Conservation (phyloP, 2,113 vertebrate species). For the Dipodomys ordii region DNA sequence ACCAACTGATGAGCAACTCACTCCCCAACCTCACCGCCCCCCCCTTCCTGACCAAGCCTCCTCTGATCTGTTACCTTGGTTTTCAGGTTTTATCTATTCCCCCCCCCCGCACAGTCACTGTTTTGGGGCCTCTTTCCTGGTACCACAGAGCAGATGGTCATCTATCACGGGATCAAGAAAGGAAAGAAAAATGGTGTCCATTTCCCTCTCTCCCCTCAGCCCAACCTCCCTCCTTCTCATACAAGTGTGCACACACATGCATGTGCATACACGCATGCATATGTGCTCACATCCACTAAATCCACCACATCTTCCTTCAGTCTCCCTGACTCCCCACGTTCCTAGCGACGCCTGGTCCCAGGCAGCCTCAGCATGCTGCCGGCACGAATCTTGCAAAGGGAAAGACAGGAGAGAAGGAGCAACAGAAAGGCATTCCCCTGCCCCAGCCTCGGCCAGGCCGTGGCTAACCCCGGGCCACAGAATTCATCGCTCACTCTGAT, state of each 20-base stretch:
- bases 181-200: background rate
- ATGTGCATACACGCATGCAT: background rate
- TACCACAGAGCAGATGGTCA: background rate
- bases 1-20: background rate
- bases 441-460: background rate
- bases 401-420: background rate
- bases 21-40: too few relatives aligned
- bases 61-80: background rate
- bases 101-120: background rate
- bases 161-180: background rate
- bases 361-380: background rate
- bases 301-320: background rate
- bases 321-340: background rate
- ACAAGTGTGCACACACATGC: too few relatives aligned
- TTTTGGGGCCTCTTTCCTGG: background rate
- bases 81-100: background rate
- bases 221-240: background rate
- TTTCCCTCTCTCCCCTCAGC: background rate
- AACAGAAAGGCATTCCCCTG: background rate
- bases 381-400: conserved; percentile 25
- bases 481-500: conserved; percentile 83
- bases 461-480: conserved; percentile 75
- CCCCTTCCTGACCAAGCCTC: background rate
- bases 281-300: background rate
- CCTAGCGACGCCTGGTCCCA: background rate